Percentiles rank a stretch among this genome's conserved stretches.
Evolutionary conservation across 2,888 invertebrate genomes (phyloP).

Genomic region (Coremacera marginata): DNA sequence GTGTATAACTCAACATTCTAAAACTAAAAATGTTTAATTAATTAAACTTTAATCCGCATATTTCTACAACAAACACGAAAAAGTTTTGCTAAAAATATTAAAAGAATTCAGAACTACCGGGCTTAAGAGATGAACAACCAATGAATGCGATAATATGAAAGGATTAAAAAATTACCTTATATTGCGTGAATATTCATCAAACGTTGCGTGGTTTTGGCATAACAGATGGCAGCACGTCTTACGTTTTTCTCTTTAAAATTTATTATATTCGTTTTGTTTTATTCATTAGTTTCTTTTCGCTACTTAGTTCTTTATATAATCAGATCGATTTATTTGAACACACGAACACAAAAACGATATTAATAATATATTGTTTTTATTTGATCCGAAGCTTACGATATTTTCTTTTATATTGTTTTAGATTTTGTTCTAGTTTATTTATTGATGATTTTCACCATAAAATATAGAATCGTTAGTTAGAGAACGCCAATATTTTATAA

Average conservation of each 20-base stretch:
- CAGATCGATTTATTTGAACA: conserved; percentile 3
- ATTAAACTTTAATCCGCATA: too few species aligned
- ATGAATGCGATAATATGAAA: too few species aligned
- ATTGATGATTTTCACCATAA: background rate
- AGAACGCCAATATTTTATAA: background rate
- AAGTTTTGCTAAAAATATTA: too few species aligned
- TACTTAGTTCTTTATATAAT: too few species aligned
- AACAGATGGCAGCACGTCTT: background rate
- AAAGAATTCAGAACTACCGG: too few species aligned
- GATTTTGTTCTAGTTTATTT: background rate
- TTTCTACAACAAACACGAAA: too few species aligned
- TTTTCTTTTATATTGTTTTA: background rate
- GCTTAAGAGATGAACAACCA: too few species aligned
- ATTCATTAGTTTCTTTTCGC: background rate
- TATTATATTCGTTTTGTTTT: background rate
- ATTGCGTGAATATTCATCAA: too few species aligned
- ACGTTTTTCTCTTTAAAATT: background rate
- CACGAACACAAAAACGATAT: background rate
- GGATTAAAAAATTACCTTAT: too few species aligned
- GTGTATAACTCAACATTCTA: too few species aligned
- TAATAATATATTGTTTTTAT: background rate
- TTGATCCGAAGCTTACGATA: background rate
- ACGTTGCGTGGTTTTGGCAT: too few species aligned
- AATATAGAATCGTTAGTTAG: background rate
- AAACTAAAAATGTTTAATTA: too few species aligned